These are phyloP conservation scores for Cerceris ruficornis DNA, from an alignment of 2,888 invertebrate genomes.

Conservation along the genomic window DNA sequence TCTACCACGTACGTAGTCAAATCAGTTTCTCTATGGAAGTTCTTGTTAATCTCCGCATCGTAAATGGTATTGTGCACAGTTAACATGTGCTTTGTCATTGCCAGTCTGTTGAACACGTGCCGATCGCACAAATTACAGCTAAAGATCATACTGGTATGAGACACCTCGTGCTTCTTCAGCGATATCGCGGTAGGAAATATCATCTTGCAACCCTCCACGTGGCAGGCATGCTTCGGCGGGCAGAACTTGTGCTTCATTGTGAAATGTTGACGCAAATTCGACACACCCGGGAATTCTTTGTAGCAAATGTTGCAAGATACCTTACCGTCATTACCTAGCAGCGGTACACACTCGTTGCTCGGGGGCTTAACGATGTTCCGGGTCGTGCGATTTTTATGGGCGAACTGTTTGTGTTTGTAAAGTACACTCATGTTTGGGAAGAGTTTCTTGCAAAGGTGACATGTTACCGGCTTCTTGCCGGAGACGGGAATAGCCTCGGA, in stretches of 20 bases:
- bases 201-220: conserved; percentile 74
- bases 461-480: conserved; percentile 81
- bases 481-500: conserved; percentile 20
- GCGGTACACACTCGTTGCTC: conserved; percentile 68
- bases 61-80: conserved; percentile 81
- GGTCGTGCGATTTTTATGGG: conserved; percentile 82
- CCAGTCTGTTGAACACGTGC: conserved; percentile 84
- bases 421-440: conserved; percentile 86
- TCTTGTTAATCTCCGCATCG: conserved; percentile 60
- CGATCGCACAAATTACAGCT: conserved; percentile 85
- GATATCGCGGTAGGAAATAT: conserved; percentile 83
- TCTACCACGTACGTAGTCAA: conserved; percentile 71
- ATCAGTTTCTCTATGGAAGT: conserved; percentile 73
- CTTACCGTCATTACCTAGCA: conserved; percentile 81
- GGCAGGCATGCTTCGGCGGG: conserved; percentile 53
- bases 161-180: conserved; percentile 83
- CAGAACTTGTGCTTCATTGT: conserved; percentile 83
- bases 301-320: conserved; percentile 84
- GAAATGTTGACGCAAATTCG: conserved; percentile 84
- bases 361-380: conserved; percentile 29
- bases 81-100: conserved; percentile 84
- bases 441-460: conserved; percentile 85
- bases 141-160: conserved; percentile 84
- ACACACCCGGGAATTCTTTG: conserved; percentile 83
- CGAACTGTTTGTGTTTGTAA: conserved; percentile 85